Percentiles rank a stretch among this genome's conserved stretches.
phyloP scores from a whole-genome alignment of 2,888 invertebrate genomes.

The Dynastes tityus region DNA sequence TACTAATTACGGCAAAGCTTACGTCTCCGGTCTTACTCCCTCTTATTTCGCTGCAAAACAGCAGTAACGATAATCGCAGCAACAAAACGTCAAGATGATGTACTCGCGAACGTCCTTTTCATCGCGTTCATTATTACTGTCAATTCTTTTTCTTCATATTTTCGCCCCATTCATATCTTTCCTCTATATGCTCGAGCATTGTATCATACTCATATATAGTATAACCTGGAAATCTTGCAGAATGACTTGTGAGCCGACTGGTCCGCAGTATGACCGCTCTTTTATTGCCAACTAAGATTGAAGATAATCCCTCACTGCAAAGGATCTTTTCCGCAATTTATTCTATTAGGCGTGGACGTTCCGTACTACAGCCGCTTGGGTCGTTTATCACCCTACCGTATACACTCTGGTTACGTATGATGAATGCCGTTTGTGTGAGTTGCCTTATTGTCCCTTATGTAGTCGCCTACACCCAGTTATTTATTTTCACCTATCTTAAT shows the following conservation, averaged over 20 bases:
- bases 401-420: conserved; percentile 20
- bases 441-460: conserved; percentile 22
- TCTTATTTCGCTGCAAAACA: conserved; percentile 7
- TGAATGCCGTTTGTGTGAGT: conserved; percentile 23
- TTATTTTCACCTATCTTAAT: conserved; percentile 31
- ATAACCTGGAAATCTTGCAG: conserved; percentile 24
- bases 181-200: neutral
- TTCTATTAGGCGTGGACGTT: conserved; percentile 35
- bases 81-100: conserved; percentile 32
- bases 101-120: conserved; percentile 13
- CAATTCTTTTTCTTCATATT: conserved; percentile 27
- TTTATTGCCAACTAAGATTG: conserved; percentile 39
- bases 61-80: conserved; percentile 20
- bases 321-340: conserved; percentile 38
- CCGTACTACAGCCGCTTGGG: conserved; percentile 5
- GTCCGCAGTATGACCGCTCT: conserved; percentile 23
- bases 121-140: conserved; percentile 24
- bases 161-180: conserved; percentile 7
- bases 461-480: conserved; percentile 30
- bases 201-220: neutral
- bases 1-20: too few species aligned
- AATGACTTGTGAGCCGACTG: conserved; percentile 32
- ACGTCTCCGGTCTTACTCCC: neutral
- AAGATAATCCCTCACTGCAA: conserved; percentile 39
- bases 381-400: conserved; percentile 35